Conservation (phyloP, 2,888 invertebrate genomes). For the Drosophila picticornis region DNA sequence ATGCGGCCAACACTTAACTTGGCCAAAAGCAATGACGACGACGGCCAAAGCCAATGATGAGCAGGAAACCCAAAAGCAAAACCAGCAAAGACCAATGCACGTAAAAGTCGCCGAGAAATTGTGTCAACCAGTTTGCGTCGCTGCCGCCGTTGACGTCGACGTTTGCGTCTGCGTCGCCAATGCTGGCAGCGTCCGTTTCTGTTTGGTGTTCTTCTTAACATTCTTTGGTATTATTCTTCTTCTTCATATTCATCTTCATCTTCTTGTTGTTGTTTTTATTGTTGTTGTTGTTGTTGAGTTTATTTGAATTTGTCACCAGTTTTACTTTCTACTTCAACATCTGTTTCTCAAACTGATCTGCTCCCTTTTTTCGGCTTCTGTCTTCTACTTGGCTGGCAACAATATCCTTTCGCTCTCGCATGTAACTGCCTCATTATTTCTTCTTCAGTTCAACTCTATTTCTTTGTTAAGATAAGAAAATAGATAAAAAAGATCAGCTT, state of each 20-base stretch:
- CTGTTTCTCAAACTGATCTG: neutral
- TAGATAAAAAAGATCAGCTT: too few relatives aligned
- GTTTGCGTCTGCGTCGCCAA: slow-evolving; percentile 22
- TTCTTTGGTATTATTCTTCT: slow-evolving; percentile 12
- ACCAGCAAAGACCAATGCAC: slow-evolving; percentile 53
- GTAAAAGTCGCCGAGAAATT: slow-evolving; percentile 80
- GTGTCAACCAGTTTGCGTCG: slow-evolving; percentile 75
- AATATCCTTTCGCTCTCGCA: slow-evolving; percentile 5
- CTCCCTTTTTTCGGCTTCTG: neutral
- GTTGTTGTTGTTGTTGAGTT: slow-evolving; percentile 37
- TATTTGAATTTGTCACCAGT: slow-evolving; percentile 66
- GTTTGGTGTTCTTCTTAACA: slow-evolving; percentile 55
- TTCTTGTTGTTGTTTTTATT: neutral
- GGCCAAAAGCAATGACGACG: slow-evolving; percentile 52
- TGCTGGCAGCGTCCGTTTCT: slow-evolving; percentile 21
- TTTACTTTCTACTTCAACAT: slow-evolving; percentile 55
- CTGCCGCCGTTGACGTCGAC: slow-evolving; percentile 1
- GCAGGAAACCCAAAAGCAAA: slow-evolving; percentile 63
- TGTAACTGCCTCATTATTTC: neutral
- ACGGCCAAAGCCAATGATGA: slow-evolving; percentile 25
- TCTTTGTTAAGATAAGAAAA: neutral
- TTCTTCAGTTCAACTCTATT: neutral
- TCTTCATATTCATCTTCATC: slow-evolving; percentile 16
- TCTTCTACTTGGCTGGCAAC: neutral
- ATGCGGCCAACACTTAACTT: slow-evolving; percentile 60